Evolutionary conservation across 2,797 vertebrate species (phyloP).

Genomic region (Rhinophrynus dorsalis): DNA sequence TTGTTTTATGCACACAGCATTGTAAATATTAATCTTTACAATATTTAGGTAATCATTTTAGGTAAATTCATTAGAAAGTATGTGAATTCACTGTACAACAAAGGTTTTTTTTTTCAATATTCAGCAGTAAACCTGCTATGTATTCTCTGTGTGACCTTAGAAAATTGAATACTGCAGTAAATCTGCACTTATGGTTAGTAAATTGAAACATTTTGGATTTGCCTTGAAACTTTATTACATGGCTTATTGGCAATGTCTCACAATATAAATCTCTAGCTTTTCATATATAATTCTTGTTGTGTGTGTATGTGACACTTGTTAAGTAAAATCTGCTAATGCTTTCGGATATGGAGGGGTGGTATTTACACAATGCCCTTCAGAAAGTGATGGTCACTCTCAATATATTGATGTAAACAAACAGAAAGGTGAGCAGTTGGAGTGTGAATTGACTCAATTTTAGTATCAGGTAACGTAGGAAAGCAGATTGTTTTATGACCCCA

Average conservation of each 20-base stretch:
- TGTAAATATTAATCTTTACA: too few species aligned
- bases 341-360: constrained; percentile 64
- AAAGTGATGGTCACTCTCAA: constrained; percentile 75
- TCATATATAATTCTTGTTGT: background rate
- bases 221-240: constrained; percentile 18
- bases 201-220: constrained; percentile 1
- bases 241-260: background rate
- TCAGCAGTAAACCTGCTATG: background rate
- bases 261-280: background rate
- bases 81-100: background rate
- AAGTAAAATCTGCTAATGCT: constrained; percentile 1
- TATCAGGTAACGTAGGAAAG: constrained; percentile 78
- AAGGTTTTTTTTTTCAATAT: background rate
- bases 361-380: constrained; percentile 70
- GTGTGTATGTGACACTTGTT: too few species aligned
- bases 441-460: constrained; percentile 75
- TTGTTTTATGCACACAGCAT: too few species aligned
- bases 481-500: constrained; percentile 78
- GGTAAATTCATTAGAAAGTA: background rate
- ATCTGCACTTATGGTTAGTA: background rate
- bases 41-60: background rate
- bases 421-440: constrained; percentile 72
- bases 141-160: constrained; percentile 3
- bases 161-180: background rate
- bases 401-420: constrained; percentile 76